phyloP scores from a whole-genome alignment of 2,113 vertebrate species.

The Natator depressus region DNA sequence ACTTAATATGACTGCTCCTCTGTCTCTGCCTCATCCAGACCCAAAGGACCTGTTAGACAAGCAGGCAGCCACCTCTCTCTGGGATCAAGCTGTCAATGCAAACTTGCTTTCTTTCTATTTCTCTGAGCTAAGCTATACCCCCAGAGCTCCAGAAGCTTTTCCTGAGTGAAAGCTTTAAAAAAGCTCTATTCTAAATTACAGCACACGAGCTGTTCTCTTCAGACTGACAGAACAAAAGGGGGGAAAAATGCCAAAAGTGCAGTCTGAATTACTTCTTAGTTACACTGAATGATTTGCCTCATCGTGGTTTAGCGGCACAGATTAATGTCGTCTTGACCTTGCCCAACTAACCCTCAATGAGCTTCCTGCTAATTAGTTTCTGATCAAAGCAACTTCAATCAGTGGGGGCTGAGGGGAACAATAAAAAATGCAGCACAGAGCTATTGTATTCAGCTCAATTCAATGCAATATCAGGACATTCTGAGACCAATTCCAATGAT shows the following conservation, averaged over 20 bases:
- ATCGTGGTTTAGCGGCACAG: conserved; percentile 28
- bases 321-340: conserved; percentile 2
- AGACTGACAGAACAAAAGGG: conserved; percentile 81
- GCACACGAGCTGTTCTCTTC: conserved; percentile 69
- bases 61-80: conserved; percentile 79
- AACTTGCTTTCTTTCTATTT: conserved; percentile 75
- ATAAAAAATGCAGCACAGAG: not conserved
- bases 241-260: conserved; percentile 62
- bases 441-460: not conserved
- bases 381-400: conserved; percentile 16
- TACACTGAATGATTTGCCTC: conserved; percentile 53
- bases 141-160: conserved; percentile 75
- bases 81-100: conserved; percentile 81
- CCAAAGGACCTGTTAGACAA: conserved; percentile 80
- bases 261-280: conserved; percentile 69
- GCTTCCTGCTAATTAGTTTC: not conserved
- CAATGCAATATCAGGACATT: not conserved
- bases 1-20: conserved; percentile 75
- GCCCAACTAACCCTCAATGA: conserved; percentile 11
- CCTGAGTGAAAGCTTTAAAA: conserved; percentile 80
- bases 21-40: conserved; percentile 73
- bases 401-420: not conserved
- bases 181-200: conserved; percentile 79
- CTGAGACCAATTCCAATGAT: fast-evolving
- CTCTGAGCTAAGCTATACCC: conserved; percentile 76